Base-by-base conservation (phyloP, 2,797 vertebrate species). In the Aulostomus chinensis region DNA sequence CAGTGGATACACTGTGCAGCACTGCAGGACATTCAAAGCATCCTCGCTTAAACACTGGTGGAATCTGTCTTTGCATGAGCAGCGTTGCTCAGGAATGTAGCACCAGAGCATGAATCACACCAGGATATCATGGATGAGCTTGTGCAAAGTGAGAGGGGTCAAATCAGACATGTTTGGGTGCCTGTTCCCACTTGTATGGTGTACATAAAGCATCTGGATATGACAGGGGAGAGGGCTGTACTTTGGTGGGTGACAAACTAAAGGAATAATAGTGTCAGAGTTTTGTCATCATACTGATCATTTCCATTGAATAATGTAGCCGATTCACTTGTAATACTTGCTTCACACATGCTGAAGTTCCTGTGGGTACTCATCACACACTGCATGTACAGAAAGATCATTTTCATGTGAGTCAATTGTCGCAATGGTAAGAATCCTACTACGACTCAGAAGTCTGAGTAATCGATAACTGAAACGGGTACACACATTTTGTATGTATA, bases 31-130 rank as follows among this genome's bases (percentile, higher is more conserved):
- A 28, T 17, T 11, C 35, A 42, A 32, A 4, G 25, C n/a, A 20
- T 22, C 38, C 38, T 54, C 14, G 13, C n/a, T 30, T 8, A 53
- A 52, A 35, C 53, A 32, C 26, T 16, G 22, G 3, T 42, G 59
- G 75, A 63, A 76, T 79, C 59, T 49, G 70, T 79, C 68, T 80
- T 84, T 74, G 64, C 73, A 69, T 45, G 61, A 73, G 54, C 24
- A 10, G 25, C 10, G 50, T 24, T 34, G 50, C 37, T 55, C 52
- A 72, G 69, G 68, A 82, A 81, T 78, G 74, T 53, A 38, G 28
- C 47, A 35, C 61, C 57, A 3, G 0, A 7, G 31, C 71, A 76
- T 78, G 61, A 86, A 81, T 74, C 77, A 80, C 58, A 51, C 16
- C 15, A 13, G 43, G 29, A 74, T 62, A 71, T 64, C 66, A 50